phyloP scores from a whole-genome alignment of 2,113 vertebrate genomes.

The Odobenus rosmarus region DNA sequence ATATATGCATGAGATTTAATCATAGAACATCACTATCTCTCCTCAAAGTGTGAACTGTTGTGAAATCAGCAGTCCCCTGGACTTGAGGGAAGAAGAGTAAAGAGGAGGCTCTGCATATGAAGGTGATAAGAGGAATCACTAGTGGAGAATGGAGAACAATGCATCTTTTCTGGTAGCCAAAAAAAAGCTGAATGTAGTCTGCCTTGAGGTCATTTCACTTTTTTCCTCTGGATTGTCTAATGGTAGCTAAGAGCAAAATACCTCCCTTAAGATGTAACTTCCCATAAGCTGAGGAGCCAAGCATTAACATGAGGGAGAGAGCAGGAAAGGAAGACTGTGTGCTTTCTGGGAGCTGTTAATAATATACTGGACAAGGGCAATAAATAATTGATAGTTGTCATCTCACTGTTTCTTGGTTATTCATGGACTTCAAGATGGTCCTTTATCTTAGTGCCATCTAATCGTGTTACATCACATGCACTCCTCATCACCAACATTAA shows the following conservation, averaged over 20 bases:
- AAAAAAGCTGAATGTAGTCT: slow-evolving; percentile 22
- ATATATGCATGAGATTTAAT: background rate
- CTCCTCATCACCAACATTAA: slow-evolving; percentile 78
- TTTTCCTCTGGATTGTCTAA: slow-evolving; percentile 68
- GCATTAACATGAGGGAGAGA: background rate
- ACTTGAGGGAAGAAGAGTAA: slow-evolving; percentile 3
- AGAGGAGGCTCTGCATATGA: background rate
- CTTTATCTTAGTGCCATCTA: slow-evolving; percentile 82
- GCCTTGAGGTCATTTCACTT: slow-evolving; percentile 9
- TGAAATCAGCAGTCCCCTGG: background rate
- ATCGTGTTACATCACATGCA: slow-evolving; percentile 82
- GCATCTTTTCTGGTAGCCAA: slow-evolving; percentile 44
- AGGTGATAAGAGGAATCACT: slow-evolving; percentile 29
- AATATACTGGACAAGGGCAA: slow-evolving; percentile 74
- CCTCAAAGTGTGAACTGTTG: background rate
- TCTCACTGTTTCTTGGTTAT: slow-evolving; percentile 79
- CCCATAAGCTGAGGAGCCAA: slow-evolving; percentile 52
- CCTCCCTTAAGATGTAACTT: slow-evolving; percentile 66
- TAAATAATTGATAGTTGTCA: slow-evolving; percentile 86
- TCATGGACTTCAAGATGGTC: slow-evolving; percentile 75
- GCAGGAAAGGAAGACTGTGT: slow-evolving; percentile 29
- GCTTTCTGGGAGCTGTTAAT: slow-evolving; percentile 78
- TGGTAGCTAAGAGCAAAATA: slow-evolving; percentile 69
- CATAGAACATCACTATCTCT: background rate
- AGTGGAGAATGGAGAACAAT: background rate